Base-by-base conservation (phyloP, 2,113 vertebrate genomes). In the Alligator sinensis region DNA sequence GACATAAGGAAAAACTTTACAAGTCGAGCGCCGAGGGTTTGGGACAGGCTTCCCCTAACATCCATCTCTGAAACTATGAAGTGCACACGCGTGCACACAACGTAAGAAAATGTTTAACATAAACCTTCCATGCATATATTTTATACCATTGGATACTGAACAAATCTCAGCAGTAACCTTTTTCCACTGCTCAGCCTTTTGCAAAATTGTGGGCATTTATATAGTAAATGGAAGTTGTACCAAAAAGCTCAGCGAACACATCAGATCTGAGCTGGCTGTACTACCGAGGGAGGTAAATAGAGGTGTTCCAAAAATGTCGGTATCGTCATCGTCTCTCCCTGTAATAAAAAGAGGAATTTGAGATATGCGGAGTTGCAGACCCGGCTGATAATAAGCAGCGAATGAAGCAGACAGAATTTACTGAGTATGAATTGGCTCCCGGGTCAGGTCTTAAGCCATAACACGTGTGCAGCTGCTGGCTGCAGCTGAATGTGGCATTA, bases 251-350 rank as follows among this genome's bases (percentile, higher is more conserved):
- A 11, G 1, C 38, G 70, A 30, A 47, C 15, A 82, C 74, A 83
- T 14, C 59, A 61, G 82, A 78, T 82, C 28, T 79, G 47, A 74
- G 0, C 13, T 38, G 66, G 27, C 11, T 5, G 0, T 22, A 30
- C 76, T 62, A 1, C 0, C 4, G 12, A 70, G 17, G 12, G 27
- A 38, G 55, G 13, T 28, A 21, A 68, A 0, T 61, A n/a, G 21
- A 30, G 66, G 62, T 54, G n/a, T 22, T 80, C 47, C 38, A 34
- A 28, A 11, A 1, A 0, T 13, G 0, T 82, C 68, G 4, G 11
- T 57, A 10, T 5, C 86, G 66, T 1, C 9, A 77, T 91, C 82
- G 27, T 47, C 92, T 84, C 76, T 84, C 59, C 59, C 13, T 30
- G 3, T 47, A 54, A 9, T 28, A 11, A 30, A 34, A 38, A 72